These are phyloP conservation scores for Dasypus novemcinctus DNA, from an alignment of 2,113 vertebrate genomes.

Conservation along the genomic window DNA sequence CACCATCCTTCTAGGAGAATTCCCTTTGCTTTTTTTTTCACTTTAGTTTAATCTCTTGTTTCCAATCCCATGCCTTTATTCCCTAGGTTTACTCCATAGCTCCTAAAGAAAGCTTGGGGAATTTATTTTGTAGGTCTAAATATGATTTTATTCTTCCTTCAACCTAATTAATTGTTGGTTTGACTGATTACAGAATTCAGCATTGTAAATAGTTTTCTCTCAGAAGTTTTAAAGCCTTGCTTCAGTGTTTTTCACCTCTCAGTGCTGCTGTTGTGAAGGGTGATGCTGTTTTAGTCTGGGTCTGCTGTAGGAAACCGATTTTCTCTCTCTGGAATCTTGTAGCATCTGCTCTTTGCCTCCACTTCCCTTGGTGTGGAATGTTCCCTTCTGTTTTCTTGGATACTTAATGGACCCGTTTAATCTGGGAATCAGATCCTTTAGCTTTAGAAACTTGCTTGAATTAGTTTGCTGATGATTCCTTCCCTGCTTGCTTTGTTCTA, in stretches of 20 bases:
- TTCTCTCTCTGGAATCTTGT: neutral
- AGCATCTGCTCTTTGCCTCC: neutral
- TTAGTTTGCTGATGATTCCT: conserved; percentile 21
- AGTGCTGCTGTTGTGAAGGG: neutral
- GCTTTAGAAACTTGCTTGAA: conserved; percentile 23
- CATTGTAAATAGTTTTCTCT: neutral
- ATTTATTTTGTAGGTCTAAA: neutral
- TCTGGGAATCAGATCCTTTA: neutral
- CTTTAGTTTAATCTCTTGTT: neutral
- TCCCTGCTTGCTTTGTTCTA: neutral
- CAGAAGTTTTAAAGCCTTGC: neutral
- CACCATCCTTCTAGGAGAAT: neutral
- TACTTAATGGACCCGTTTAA: neutral
- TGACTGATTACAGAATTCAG: neutral
- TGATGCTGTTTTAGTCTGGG: neutral
- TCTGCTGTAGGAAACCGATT: neutral
- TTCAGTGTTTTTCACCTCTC: neutral
- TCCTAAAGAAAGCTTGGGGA: neutral
- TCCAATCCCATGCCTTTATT: neutral
- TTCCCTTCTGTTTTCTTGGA: neutral
- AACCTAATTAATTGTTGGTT: neutral
- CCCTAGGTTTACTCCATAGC: neutral
- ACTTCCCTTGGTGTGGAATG: neutral
- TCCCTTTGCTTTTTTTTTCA: neutral
- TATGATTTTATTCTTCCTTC: neutral